These are phyloP conservation scores for Drosophila neutralis DNA, from an alignment of 2,888 invertebrate species.

Conservation along the genomic window DNA sequence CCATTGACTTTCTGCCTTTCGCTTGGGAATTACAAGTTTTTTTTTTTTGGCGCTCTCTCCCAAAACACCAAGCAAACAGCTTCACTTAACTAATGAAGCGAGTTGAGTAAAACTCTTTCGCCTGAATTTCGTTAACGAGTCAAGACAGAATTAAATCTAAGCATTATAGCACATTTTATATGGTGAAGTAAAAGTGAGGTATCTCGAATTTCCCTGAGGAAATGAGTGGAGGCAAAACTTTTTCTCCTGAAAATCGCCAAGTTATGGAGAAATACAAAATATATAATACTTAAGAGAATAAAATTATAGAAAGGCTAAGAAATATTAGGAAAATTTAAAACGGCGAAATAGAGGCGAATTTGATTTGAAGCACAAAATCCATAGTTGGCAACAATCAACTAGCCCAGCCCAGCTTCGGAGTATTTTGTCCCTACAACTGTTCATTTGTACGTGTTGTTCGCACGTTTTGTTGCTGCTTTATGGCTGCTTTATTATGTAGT, in stretches of 20 bases:
- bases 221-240: neutral
- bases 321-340: neutral
- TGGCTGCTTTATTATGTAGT: slow-evolving; percentile 76
- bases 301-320: neutral
- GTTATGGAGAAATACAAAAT: neutral
- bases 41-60: slow-evolving; percentile 21
- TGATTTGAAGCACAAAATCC: slow-evolving; percentile 14
- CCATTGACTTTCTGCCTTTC: slow-evolving; percentile 33
- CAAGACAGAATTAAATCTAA: neutral
- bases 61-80: slow-evolving; percentile 14
- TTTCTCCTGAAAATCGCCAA: neutral
- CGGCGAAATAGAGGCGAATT: slow-evolving; percentile 12
- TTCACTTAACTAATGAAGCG: slow-evolving; percentile 50
- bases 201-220: neutral
- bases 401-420: slow-evolving; percentile 3
- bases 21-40: slow-evolving; percentile 65
- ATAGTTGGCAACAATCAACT: slow-evolving; percentile 29
- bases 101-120: slow-evolving; percentile 17
- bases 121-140: slow-evolving; percentile 5
- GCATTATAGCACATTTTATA: neutral
- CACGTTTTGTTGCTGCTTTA: slow-evolving; percentile 68
- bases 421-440: slow-evolving; percentile 52
- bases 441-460: slow-evolving; percentile 77
- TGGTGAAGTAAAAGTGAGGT: neutral
- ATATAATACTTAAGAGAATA: neutral